Conservation (phyloP, 2,888 invertebrate genomes). For the Eremobia ochroleuca region DNA sequence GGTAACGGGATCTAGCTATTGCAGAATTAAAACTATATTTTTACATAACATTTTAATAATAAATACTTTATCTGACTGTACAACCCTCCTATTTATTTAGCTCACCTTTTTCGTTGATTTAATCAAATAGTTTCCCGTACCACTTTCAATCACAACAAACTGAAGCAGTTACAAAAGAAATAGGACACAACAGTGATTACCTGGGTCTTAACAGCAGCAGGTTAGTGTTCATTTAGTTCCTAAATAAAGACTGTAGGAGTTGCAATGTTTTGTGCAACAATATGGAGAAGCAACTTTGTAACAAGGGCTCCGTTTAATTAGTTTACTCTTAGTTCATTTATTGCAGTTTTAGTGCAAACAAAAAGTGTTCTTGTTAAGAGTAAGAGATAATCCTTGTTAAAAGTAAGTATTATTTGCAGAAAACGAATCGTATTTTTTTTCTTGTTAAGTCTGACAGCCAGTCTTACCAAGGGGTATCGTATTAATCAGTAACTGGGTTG, state of each 20-base stretch:
- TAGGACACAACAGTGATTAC: conserved; percentile 19
- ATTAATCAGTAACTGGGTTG: too few relatives aligned
- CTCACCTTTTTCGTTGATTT: neutral
- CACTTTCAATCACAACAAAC: neutral
- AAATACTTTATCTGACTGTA: neutral
- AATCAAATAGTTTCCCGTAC: neutral
- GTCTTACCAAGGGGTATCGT: too few relatives aligned
- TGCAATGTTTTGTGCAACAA: conserved; percentile 8
- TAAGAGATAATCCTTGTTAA: conserved; percentile 80
- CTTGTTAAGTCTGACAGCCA: too few relatives aligned
- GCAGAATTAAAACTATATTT: too few relatives aligned
- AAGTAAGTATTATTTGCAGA: conserved; percentile 74
- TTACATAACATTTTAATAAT: too few relatives aligned
- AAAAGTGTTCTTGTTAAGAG: neutral
- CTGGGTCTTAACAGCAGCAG: conserved; percentile 4
- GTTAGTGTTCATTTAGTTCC: conserved; percentile 5
- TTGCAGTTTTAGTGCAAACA: conserved; percentile 39
- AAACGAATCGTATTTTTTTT: neutral
- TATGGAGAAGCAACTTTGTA: conserved; percentile 8
- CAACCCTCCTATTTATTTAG: neutral
- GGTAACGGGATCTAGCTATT: too few relatives aligned
- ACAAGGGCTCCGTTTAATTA: conserved; percentile 20
- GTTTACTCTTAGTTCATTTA: conserved; percentile 29
- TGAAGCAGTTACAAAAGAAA: conserved; percentile 13
- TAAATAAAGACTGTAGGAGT: conserved; percentile 12